Evolutionary conservation across 2,113 vertebrate species (phyloP), one percentile per base, ranked within the genome.

Genomic region (Epinephelus lanceolatus): DNA sequence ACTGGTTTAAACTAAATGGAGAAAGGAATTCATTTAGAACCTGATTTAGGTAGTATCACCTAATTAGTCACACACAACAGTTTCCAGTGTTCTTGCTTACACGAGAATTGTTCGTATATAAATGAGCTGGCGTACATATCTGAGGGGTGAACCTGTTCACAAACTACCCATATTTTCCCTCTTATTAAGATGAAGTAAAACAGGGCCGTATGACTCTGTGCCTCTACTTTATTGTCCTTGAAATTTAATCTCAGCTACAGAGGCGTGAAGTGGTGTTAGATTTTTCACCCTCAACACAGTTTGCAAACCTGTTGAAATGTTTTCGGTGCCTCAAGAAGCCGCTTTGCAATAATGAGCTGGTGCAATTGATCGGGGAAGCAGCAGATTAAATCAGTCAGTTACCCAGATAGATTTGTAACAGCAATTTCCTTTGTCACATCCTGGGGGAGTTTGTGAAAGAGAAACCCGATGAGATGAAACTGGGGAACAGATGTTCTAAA

Each of bases 231-330:
- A 12, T 30, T 81, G 23, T 57, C n/a, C 66, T 81, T 52, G 23
- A 78, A 45, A 71, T 79, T 49, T n/a, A 19, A 84, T 68, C 14
- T 23, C 14, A 33, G 19, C 72, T 71, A 68, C 57, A 78, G 73
- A 83, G 9, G 9, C 3, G 3, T 33, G 37, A 11, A 59, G 45
- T 10, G 45, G 37, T 17, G 33, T 52, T 53, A 7, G 23, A 77
- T 56, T 60, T 82, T 78, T 68, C 21, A 25, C 18, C 25, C 17
- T 45, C 5, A 59, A 7, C 19, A 62, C 59, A 81, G 63, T 78
- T 56, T 77, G 52, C 51, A 73, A 81, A 75, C 45, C 62, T 60
- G 40, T 70, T 76, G 33, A 47, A 77, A 74, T 19, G 17, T 47
- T 69, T 67, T 6, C n/a, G 23, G 12, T 63, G 21, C 27, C 15